Evolutionary conservation across 2,113 vertebrate genomes (phyloP).

Genomic region (Gasterosteus aculeatus): DNA sequence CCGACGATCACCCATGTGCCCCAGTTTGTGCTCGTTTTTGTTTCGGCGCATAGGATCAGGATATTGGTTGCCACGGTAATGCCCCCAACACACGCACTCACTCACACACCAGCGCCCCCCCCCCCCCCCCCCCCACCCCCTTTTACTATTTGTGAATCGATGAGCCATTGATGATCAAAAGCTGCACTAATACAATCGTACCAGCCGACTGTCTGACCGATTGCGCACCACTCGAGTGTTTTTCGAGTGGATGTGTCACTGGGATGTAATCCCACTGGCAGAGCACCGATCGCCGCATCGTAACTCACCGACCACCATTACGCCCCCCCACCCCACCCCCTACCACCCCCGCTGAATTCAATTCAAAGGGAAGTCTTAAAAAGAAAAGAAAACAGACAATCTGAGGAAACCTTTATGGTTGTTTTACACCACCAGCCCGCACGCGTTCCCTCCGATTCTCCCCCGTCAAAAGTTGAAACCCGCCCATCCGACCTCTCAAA

Average conservation of each 20-base stretch:
- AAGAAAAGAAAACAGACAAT: slow-evolving; percentile 65
- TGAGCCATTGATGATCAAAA: slow-evolving; percentile 71
- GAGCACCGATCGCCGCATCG: slow-evolving; percentile 46
- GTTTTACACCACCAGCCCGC: slow-evolving; percentile 29
- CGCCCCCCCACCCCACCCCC: slow-evolving; percentile 5
- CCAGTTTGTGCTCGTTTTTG: slow-evolving; percentile 10
- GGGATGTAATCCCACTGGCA: slow-evolving; percentile 38
- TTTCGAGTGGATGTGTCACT: slow-evolving; percentile 25
- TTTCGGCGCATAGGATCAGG: slow-evolving; percentile 34
- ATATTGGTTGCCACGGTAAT: slow-evolving; percentile 40
- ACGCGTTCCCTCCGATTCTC: slow-evolving; percentile 26
- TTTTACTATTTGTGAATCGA: slow-evolving; percentile 48
- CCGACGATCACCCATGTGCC: slow-evolving; percentile 39
- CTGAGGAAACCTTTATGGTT: slow-evolving; percentile 76
- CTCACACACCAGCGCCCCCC: slow-evolving; percentile 66
- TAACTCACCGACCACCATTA: slow-evolving; percentile 30
- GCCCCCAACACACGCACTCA: slow-evolving; percentile 8
- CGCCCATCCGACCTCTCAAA: slow-evolving; percentile 78
- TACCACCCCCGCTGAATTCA: slow-evolving; percentile 48
- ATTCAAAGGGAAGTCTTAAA: slow-evolving; percentile 78
- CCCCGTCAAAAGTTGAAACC: slow-evolving; percentile 20
- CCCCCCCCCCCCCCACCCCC: slow-evolving; percentile 46
- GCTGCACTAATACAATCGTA: slow-evolving; percentile 76
- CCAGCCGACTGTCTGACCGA: slow-evolving; percentile 64
- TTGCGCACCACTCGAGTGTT: slow-evolving; percentile 29